Percentiles rank a stretch among this genome's conserved stretches.
Evolutionary conservation across 2,797 vertebrate genomes (phyloP).

Genomic region (Cyclura pinguis): DNA sequence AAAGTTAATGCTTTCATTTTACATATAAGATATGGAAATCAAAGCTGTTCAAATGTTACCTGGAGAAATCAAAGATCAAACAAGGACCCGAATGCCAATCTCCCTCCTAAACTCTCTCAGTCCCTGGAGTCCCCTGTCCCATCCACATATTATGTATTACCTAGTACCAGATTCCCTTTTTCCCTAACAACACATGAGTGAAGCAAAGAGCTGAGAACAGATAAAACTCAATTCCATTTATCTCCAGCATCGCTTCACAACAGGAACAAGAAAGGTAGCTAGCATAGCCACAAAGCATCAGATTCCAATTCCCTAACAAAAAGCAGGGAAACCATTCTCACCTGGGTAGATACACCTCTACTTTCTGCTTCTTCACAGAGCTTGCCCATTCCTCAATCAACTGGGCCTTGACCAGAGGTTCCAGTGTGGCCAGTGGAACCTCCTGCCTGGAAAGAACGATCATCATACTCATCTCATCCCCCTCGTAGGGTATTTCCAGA

Average conservation of each 20-base stretch:
- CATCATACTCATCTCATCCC: conserved; percentile 95
- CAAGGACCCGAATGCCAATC: neutral
- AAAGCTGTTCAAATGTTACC: neutral
- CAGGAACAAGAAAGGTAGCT: neutral
- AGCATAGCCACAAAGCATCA: too few relatives aligned
- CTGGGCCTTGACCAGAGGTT: conserved; percentile 91
- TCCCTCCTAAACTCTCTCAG: neutral
- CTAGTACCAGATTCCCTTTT: neutral
- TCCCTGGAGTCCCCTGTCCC: neutral
- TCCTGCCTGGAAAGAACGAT: conserved; percentile 95
- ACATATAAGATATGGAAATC: neutral
- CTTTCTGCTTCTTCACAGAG: conserved; percentile 96
- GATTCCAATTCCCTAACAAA: neutral
- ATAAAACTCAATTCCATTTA: conserved; percentile 17
- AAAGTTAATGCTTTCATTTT: neutral
- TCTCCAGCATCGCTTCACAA: conserved; percentile 31
- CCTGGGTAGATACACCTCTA: conserved; percentile 97
- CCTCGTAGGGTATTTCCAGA: conserved; percentile 95
- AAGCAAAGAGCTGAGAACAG: neutral
- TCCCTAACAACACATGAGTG: conserved; percentile 10
- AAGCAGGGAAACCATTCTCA: conserved; percentile 62
- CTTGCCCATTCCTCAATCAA: conserved; percentile 96
- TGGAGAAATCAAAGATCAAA: neutral
- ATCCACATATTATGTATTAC: neutral
- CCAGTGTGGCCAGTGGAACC: conserved; percentile 91